phyloP scores from a whole-genome alignment of 2,888 invertebrate species.

The Eretmocerus hayati region DNA sequence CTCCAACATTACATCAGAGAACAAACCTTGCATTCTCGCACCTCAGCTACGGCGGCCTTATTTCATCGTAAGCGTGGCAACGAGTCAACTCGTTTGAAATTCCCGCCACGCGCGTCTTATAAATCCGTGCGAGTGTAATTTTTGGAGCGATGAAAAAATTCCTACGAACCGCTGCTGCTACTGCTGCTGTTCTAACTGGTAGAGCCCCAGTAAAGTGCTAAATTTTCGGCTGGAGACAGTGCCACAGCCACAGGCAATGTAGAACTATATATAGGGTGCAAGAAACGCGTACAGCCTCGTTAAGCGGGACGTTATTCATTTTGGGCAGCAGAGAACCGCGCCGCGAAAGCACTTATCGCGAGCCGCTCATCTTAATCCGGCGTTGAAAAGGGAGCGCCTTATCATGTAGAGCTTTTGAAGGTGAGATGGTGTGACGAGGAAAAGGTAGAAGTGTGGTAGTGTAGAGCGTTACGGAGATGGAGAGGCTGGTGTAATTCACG shows the following conservation, averaged over 20 bases:
- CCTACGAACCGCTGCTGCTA: constrained; percentile 24
- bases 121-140: constrained; percentile 37
- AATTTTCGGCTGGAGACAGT: neutral
- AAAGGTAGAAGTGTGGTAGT: neutral
- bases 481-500: constrained; percentile 10
- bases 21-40: neutral
- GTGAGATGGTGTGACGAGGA: constrained; percentile 5
- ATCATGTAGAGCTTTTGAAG: too few species aligned
- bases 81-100: constrained; percentile 29
- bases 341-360: constrained; percentile 20
- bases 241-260: too few species aligned
- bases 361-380: constrained; percentile 21
- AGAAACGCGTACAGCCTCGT: constrained; percentile 15
- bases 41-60: constrained; percentile 1
- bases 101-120: constrained; percentile 31
- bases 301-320: constrained; percentile 31
- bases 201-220: constrained; percentile 11
- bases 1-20: constrained; percentile 4
- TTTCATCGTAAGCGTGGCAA: neutral
- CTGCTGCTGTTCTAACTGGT: too few species aligned
- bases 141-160: constrained; percentile 35
- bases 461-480: neutral
- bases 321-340: too few species aligned
- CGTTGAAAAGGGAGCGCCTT: too few species aligned
- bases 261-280: too few species aligned